Evolutionary conservation across 2,888 invertebrate species (phyloP).

Genomic region (Cybosia mesomella): DNA sequence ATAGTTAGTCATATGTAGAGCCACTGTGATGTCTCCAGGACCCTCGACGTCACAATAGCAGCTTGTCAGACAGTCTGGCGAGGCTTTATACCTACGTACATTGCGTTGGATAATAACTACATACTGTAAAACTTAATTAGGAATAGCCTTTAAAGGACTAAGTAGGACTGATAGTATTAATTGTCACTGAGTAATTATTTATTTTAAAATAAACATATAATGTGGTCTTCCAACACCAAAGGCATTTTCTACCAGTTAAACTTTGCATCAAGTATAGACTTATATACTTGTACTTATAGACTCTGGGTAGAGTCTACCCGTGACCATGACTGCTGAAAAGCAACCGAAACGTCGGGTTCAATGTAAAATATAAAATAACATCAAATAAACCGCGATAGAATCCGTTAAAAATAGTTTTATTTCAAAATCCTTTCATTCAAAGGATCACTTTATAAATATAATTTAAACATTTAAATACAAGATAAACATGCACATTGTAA

Average conservation of each 20-base stretch:
- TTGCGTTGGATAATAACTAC: constrained; percentile 33
- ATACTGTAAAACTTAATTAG: constrained; percentile 34
- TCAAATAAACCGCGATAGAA: too few relatives aligned
- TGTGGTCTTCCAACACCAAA: neutral
- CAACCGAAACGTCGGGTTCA: too few relatives aligned
- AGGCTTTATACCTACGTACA: constrained; percentile 21
- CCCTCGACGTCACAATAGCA: constrained; percentile 48
- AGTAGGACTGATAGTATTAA: constrained; percentile 20
- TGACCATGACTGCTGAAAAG: too few relatives aligned
- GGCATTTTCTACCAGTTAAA: too few relatives aligned
- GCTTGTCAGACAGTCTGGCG: constrained; percentile 33
- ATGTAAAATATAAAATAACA: too few relatives aligned
- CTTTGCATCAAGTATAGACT: too few relatives aligned
- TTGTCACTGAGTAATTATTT: neutral
- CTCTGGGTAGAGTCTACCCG: too few relatives aligned
- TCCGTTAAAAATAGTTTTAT: neutral
- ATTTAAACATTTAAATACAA: constrained; percentile 38
- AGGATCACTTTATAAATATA: constrained; percentile 10
- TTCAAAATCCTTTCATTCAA: too few relatives aligned
- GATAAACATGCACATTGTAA: constrained; percentile 38
- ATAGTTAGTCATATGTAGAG: constrained; percentile 33
- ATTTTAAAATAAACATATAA: neutral
- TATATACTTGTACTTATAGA: too few relatives aligned
- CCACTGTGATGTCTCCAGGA: constrained; percentile 42
- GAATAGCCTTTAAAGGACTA: constrained; percentile 25